Evolutionary conservation across 2,113 vertebrate genomes (phyloP).

Genomic region (Hystrix brachyura): DNA sequence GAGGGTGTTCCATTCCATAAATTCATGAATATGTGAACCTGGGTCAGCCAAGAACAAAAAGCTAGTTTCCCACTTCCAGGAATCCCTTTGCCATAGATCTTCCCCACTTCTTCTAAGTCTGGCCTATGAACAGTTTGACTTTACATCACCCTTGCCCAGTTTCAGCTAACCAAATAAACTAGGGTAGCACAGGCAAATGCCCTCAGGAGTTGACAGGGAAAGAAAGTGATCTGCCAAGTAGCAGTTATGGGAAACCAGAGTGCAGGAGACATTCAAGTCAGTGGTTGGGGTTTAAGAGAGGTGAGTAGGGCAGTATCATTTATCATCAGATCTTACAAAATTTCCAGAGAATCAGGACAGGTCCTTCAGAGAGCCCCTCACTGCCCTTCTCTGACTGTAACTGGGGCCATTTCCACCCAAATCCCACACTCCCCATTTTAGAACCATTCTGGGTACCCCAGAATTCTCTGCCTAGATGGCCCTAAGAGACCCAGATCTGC

Average conservation of each 20-base stretch:
- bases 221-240: background rate
- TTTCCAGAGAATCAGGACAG: background rate
- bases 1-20: background rate
- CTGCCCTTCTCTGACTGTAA: accelerated
- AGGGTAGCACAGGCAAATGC: background rate
- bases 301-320: accelerated
- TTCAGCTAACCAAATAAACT: background rate
- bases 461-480: background rate
- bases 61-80: accelerated
- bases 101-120: background rate
- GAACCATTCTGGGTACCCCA: background rate
- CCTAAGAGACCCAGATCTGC: background rate
- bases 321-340: background rate
- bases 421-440: background rate
- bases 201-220: background rate
- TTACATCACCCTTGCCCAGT: background rate
- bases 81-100: too few relatives aligned
- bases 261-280: background rate
- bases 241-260: background rate
- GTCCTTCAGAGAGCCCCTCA: background rate
- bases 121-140: background rate
- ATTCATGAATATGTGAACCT: background rate
- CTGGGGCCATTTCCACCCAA: background rate
- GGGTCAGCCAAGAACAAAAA: background rate
- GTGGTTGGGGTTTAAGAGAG: accelerated